A percentile compares a stretch with the other conserved stretches of the same genome.
Conservation (phyloP, 2,888 invertebrate genomes). For the Acanthococcus lagerstroemiae region DNA sequence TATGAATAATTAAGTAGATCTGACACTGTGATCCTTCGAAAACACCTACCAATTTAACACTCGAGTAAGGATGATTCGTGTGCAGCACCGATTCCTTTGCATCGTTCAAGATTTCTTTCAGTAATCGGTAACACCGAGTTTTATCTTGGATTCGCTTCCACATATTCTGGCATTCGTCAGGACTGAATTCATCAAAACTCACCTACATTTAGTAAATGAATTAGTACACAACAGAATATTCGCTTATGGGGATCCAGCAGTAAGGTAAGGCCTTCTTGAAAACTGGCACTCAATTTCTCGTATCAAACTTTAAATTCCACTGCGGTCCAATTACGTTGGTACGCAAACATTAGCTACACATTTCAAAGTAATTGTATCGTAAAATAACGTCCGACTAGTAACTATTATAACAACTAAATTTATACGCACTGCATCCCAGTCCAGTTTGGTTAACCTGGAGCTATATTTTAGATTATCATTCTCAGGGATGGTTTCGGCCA, state of each 20-base stretch:
- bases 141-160: conserved; percentile 32
- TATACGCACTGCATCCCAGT: conserved; percentile 24
- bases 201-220: neutral
- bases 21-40: no score
- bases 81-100: conserved; percentile 14
- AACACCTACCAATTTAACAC: no score
- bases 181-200: conserved; percentile 28
- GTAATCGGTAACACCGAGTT: conserved; percentile 25
- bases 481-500: conserved; percentile 39
- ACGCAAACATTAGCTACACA: no score
- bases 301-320: no score
- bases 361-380: neutral
- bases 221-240: no score
- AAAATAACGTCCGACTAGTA: neutral
- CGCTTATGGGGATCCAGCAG: no score
- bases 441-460: conserved; percentile 27
- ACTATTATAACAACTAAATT: neutral
- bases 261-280: no score
- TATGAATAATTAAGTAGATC: no score
- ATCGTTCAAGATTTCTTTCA: conserved; percentile 30
- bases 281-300: no score
- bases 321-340: no score
- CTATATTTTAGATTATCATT: conserved; percentile 23
- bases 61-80: neutral
- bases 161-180: conserved; percentile 32